Conservation (phyloP, 2,113 vertebrate species). For the Delphinus delphis region DNA sequence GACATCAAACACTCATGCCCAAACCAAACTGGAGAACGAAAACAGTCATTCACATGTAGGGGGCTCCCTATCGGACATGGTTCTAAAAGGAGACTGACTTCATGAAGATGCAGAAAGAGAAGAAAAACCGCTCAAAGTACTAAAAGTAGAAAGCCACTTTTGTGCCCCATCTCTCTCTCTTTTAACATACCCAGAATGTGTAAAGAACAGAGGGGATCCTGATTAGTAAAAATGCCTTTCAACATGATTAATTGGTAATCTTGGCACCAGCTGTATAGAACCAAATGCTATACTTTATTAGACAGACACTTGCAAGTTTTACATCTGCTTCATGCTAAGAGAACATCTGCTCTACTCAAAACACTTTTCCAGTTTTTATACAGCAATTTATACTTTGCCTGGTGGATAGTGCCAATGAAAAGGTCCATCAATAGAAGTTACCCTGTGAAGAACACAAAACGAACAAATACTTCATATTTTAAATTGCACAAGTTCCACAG, state of each 20-base stretch:
- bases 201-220: conserved; percentile 75
- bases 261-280: conserved; percentile 86
- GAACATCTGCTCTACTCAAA: conserved; percentile 84
- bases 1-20: neutral
- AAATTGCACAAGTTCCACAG: neutral
- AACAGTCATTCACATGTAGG: neutral
- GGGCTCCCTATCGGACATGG: neutral
- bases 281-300: conserved; percentile 86
- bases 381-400: conserved; percentile 80
- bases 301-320: conserved; percentile 84
- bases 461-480: conserved; percentile 27
- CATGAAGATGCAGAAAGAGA: neutral
- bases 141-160: neutral
- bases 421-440: conserved; percentile 37
- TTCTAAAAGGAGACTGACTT: neutral
- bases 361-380: conserved; percentile 78
- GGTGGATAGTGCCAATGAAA: conserved; percentile 61
- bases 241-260: conserved; percentile 87
- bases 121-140: neutral
- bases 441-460: neutral
- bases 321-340: conserved; percentile 87
- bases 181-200: neutral
- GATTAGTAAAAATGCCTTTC: conserved; percentile 87
- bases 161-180: neutral
- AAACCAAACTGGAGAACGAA: neutral